Conservation (phyloP, 2,888 invertebrate species). For the Syrista parreyssii region DNA sequence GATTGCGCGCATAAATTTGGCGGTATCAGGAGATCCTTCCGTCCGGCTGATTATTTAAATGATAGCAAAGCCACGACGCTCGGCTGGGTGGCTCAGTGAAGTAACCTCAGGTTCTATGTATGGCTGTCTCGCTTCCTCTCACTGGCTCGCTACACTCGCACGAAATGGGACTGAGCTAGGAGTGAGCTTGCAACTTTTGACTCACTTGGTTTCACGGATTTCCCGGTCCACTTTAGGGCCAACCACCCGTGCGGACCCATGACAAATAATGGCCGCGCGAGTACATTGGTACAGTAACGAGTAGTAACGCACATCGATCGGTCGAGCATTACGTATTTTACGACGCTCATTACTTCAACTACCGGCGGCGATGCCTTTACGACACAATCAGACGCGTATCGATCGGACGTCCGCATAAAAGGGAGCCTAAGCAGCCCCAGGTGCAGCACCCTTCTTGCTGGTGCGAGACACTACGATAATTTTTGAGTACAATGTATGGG, state of each 20-base stretch:
- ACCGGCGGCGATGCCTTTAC: background rate
- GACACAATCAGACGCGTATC: background rate
- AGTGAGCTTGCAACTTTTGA: background rate
- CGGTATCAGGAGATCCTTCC: slow-evolving; percentile 6
- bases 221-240: background rate
- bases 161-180: background rate
- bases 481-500: background rate
- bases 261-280: background rate
- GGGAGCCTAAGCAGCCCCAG: background rate
- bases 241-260: background rate
- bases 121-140: no score
- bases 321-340: background rate
- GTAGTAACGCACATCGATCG: background rate
- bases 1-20: background rate
- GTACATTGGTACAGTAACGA: background rate
- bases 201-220: background rate
- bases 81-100: background rate
- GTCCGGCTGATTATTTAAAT: slow-evolving; percentile 20
- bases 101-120: background rate
- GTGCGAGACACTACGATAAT: background rate
- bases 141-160: no score
- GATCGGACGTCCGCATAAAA: background rate
- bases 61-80: background rate
- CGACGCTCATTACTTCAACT: background rate
- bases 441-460: no score